A percentile compares a stretch with the other conserved stretches of the same genome.
Conservation (phyloP, 1,140 invertebrate genomes). For the Lasioglossum albipes region DNA sequence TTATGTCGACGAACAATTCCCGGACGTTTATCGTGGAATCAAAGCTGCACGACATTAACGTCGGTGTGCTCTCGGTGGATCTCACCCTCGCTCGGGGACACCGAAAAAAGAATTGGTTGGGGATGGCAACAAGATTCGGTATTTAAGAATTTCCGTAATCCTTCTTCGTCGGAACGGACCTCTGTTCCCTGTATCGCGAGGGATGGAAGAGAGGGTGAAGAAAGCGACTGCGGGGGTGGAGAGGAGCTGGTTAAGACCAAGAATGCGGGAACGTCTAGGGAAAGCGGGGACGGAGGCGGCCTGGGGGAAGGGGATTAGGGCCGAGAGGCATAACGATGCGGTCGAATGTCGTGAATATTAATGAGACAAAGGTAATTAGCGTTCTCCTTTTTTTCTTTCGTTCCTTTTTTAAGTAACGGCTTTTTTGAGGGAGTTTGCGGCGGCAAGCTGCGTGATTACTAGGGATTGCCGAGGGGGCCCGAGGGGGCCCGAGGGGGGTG, state of each 20-base stretch:
- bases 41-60: conserved; percentile 23
- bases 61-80: conserved; percentile 4
- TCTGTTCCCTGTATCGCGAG: conserved; percentile 52
- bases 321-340: conserved; percentile 77
- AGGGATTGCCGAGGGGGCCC: conserved; percentile 46
- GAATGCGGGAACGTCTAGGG: conserved; percentile 57
- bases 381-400: conserved; percentile 69
- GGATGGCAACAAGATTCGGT: conserved; percentile 59
- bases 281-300: conserved; percentile 30
- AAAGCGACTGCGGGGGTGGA: conserved; percentile 18
- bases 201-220: conserved; percentile 12
- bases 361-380: conserved; percentile 81
- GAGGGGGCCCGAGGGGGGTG: conserved; percentile 5
- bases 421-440: conserved; percentile 75
- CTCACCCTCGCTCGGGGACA: conserved; percentile 32
- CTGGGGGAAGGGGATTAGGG: conserved; percentile 66
- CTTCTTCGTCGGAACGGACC: conserved; percentile 62
- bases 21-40: conserved; percentile 36
- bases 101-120: conserved; percentile 23
- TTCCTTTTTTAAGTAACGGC: conserved; percentile 75
- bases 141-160: conserved; percentile 71
- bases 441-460: conserved; percentile 77
- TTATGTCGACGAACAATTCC: conserved; percentile 21
- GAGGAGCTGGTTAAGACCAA: conserved; percentile 61
- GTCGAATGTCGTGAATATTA: conserved; percentile 81